Evolutionary conservation across 2,113 vertebrate genomes (phyloP).

Genomic region (Odobenus rosmarus): DNA sequence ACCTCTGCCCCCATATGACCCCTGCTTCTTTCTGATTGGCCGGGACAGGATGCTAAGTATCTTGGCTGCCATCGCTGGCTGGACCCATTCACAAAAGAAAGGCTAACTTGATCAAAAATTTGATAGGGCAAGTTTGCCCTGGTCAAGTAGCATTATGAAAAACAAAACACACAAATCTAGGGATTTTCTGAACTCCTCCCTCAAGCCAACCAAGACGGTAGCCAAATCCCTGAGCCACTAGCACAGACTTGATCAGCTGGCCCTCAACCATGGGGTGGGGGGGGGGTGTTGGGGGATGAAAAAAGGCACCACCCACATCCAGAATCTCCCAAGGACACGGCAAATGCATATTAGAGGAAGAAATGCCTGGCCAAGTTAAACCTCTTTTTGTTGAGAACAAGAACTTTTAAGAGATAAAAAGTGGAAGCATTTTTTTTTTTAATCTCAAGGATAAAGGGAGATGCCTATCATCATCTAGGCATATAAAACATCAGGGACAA

Average conservation of each 20-base stretch:
- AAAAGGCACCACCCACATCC: background rate
- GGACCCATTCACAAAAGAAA: background rate
- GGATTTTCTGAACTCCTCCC: background rate
- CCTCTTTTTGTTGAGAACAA: background rate
- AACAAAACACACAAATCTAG: background rate
- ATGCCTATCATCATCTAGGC: background rate
- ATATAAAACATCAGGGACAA: background rate
- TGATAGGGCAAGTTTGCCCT: background rate
- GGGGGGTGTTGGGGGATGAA: background rate
- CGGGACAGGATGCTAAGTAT: background rate
- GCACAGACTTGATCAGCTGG: too few relatives aligned
- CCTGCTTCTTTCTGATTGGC: background rate
- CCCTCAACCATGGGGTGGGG: accelerated
- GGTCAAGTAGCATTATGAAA: background rate
- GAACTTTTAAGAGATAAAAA: background rate
- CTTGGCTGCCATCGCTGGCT: background rate
- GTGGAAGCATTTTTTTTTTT: background rate
- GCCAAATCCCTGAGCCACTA: background rate
- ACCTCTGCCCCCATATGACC: background rate
- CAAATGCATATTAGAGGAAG: background rate
- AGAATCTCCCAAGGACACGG: background rate
- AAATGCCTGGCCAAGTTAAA: background rate
- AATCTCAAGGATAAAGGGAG: background rate
- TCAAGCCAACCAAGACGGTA: background rate
- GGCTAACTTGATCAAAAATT: background rate